These are phyloP conservation scores for Artemia franciscana DNA, from an alignment of 1,140 invertebrate species.

Conservation along the genomic window DNA sequence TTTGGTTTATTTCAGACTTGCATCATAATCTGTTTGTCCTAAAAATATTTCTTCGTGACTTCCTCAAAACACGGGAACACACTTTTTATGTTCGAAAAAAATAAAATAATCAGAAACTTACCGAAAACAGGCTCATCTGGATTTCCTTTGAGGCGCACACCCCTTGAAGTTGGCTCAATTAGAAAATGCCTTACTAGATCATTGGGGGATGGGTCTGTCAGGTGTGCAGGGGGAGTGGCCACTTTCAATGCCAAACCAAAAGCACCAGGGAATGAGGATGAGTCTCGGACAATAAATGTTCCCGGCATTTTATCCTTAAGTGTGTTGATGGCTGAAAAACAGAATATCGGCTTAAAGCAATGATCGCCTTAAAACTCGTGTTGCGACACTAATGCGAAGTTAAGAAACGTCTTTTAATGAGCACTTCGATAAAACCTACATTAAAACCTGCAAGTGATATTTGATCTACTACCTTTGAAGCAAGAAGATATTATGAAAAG, in stretches of 20 bases:
- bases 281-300: slow-evolving; percentile 86
- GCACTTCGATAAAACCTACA: too few species aligned
- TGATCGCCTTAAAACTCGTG: too few species aligned
- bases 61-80: too few species aligned
- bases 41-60: too few species aligned
- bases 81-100: too few species aligned
- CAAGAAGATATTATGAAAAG: too few species aligned
- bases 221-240: slow-evolving; percentile 42
- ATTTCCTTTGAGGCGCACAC: slow-evolving; percentile 84
- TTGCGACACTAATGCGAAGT: too few species aligned
- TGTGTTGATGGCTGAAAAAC: slow-evolving; percentile 51
- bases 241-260: slow-evolving; percentile 92
- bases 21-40: too few species aligned
- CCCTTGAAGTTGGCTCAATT: slow-evolving; percentile 82
- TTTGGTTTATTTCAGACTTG: too few species aligned
- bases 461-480: too few species aligned
- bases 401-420: too few species aligned
- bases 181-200: slow-evolving; percentile 88
- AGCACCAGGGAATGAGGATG: slow-evolving; percentile 81
- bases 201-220: slow-evolving; percentile 33
- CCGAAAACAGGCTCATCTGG: slow-evolving; percentile 92
- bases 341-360: background rate
- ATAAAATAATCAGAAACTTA: slow-evolving; percentile 16
- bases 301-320: slow-evolving; percentile 67
- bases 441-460: too few species aligned